Evolutionary conservation across 2,113 vertebrate species (phyloP), one percentile per base, ranked within the genome.

Genomic region (Myrmophylax atrothorax): DNA sequence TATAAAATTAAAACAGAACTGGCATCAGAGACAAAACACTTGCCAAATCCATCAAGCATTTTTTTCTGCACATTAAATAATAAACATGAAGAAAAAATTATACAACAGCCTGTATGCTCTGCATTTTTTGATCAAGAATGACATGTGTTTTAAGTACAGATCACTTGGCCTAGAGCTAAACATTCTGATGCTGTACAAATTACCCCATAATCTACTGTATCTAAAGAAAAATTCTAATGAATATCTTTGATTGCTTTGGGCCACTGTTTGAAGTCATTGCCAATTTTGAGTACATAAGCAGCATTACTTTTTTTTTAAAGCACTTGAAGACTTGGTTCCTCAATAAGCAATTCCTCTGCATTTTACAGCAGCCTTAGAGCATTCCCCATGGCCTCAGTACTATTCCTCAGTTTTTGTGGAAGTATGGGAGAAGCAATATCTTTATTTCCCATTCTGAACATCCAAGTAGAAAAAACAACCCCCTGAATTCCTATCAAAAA

Each of bases 1-100:
- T 99, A 93, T 17, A 84, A 94, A 97, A 96, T 67, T 86, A 94
- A 97, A 97, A 92, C 20, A 97, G 78, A 97, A 94, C 38, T 56
- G 33, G 17, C 90, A 93, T 95, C 83, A 94, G 90, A 93, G 33
- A 64, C 38, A 88, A 93, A 90, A 89, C 33, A 68, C 11, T 84
- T 79, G 8, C 7, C 56, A 87, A 88, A 83, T 50, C 18, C 29
- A 74, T 38, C 29, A 75, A 53, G 8, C 26, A 26, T 37, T 70
- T 88, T 76, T 66, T 77, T 46, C 46, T 63, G 10, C 19, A 69
- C 6, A 5, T 59, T 78, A 33, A 19, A 6, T 42, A 78, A 80
- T 7, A 74, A 42, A 72, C 2, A 47, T 6, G 5, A 12, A 14
- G 25, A 4, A 18, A 68, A 52, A 72, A 42, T 23, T 14, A 52